Base-by-base conservation (phyloP, 2,797 vertebrate species). In the Passerculus sandwichensis region DNA sequence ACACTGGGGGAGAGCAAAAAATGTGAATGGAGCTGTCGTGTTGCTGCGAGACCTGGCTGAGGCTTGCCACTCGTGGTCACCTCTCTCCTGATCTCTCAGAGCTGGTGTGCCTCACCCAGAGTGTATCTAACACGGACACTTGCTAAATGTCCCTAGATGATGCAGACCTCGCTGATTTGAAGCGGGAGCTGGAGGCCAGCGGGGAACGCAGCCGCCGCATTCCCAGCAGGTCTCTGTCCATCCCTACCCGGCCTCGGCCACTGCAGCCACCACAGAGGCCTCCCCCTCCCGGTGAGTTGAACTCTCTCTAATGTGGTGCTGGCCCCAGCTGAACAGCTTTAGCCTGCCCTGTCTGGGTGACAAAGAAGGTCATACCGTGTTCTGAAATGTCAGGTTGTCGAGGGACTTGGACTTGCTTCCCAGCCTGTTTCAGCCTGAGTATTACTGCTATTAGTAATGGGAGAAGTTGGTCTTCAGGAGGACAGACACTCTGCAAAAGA, bases 171-270 rank as follows among this genome's bases (percentile, higher is more conserved):
- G 75, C 70, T 0, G 82, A 96, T 62, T 32, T 97, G 83, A 96
- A 97, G 96, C 93, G 9, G 80, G 97, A 98, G 83, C 94, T 97
- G 92, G 97, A 97, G 86, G 94, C 83, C 15, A 74, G 82, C 7
- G 96, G 93, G 53, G 97, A 97, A 26, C 34, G 88, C 86, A 81
- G 27, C 36, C 97, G 88, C 74, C 96, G 89, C 23, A 92, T 96
- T 65, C 97, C 98, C 5, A 98, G 96, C 90, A 97, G 98, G 89
- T 98, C 98, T 77, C 94, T 98, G 44, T 98, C 98, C n/a, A 98
- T 97, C 61, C 98, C 98, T 66, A 91, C 54, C 38, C 93, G 97
- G 85, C 96, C 98, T 81, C 98, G 95, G 82, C 97, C 95, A 4
- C 96, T 94, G 81, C 98, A 97, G 88, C 98, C 98, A 0, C 98